Percentiles rank a stretch among this genome's conserved stretches.
Evolutionary conservation across 2,797 vertebrate species (phyloP).

Genomic region (Chelon auratus): DNA sequence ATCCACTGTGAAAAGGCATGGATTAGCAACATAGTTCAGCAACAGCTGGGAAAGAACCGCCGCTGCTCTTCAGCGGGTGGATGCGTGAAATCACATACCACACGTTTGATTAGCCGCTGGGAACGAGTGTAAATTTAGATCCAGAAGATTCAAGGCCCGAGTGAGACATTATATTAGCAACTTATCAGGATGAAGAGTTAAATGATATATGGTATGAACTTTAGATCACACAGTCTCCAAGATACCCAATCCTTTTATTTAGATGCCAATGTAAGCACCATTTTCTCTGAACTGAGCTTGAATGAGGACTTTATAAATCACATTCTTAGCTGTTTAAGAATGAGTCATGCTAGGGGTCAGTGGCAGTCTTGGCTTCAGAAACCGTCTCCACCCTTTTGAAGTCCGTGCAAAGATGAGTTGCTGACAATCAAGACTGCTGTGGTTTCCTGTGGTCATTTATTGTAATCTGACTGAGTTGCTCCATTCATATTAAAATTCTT

Average conservation of each 20-base stretch:
- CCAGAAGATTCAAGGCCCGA: neutral
- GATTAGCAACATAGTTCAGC: constrained; percentile 50
- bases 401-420: constrained; percentile 12
- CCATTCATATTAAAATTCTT: constrained; percentile 62
- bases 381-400: constrained; percentile 33
- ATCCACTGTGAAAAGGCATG: constrained; percentile 38
- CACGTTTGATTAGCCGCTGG: constrained; percentile 29
- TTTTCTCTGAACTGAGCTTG: constrained; percentile 14
- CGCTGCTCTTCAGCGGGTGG: constrained; percentile 47
- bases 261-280: neutral
- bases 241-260: neutral
- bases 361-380: constrained; percentile 12
- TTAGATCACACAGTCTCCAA: neutral
- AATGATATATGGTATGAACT: neutral
- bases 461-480: constrained; percentile 38
- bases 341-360: constrained; percentile 12
- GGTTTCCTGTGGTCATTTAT: constrained; percentile 34
- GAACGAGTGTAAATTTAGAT: constrained; percentile 30
- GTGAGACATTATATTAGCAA: neutral
- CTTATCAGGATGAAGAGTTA: neutral
- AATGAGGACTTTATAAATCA: neutral
- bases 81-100: constrained; percentile 40
- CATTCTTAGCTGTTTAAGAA: neutral
- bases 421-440: constrained; percentile 12
- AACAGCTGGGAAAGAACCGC: constrained; percentile 53